These are phyloP conservation scores for Augochlorella aurata DNA, from an alignment of 2,888 invertebrate species.

Conservation along the genomic window DNA sequence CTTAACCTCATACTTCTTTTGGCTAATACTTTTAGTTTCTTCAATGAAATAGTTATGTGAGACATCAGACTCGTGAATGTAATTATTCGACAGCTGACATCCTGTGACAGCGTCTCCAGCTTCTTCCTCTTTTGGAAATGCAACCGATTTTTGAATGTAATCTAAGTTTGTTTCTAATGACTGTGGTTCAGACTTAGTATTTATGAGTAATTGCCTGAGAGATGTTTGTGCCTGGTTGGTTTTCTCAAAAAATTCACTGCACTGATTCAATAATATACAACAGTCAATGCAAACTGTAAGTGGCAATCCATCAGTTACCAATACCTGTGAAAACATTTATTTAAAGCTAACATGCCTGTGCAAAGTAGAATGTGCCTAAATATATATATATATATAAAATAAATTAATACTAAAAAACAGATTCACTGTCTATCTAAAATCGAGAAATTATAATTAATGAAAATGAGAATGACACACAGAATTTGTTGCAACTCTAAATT, in stretches of 20 bases:
- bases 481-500: not conserved
- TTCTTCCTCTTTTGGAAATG: constrained; percentile 67
- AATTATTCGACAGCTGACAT: constrained; percentile 69
- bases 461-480: constrained; percentile 10
- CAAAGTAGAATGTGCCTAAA: not conserved
- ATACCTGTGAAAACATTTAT: constrained; percentile 69
- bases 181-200: constrained; percentile 67
- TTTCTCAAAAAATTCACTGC: constrained; percentile 80
- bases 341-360: not conserved
- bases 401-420: not conserved
- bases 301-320: constrained; percentile 79
- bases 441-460: not conserved
- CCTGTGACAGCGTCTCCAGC: constrained; percentile 58
- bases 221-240: constrained; percentile 80
- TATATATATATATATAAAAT: not conserved
- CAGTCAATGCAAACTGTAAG: constrained; percentile 81
- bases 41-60: constrained; percentile 64
- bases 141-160: constrained; percentile 65
- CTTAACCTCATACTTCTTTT: constrained; percentile 60
- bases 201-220: constrained; percentile 75
- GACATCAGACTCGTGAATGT: constrained; percentile 61
- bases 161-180: constrained; percentile 67
- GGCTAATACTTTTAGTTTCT: constrained; percentile 56
- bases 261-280: constrained; percentile 79
- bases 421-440: not conserved